Conservation (phyloP, 2,113 vertebrate genomes). For the Lagopus leucura region DNA sequence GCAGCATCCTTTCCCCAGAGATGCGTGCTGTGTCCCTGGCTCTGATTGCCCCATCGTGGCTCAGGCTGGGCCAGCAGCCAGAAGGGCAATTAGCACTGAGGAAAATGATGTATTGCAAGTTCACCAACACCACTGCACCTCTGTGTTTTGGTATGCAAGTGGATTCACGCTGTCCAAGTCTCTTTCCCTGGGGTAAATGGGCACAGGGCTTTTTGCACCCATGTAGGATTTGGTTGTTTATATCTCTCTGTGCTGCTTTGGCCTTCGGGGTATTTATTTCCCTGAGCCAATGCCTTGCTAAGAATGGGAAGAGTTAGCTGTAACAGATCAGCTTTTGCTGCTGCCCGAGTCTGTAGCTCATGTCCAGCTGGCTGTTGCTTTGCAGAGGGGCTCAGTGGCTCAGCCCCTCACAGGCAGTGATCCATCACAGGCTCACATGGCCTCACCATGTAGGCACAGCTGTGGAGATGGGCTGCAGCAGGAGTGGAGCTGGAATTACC, state of each 20-base stretch:
- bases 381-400: fast-evolving
- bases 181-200: not conserved
- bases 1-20: not conserved
- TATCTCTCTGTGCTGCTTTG: not conserved
- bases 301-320: not conserved
- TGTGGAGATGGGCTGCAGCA: not conserved
- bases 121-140: not conserved
- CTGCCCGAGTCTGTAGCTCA: not conserved
- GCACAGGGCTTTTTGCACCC: not conserved
- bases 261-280: not conserved
- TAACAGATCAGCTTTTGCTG: not conserved
- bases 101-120: not conserved
- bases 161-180: not conserved
- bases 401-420: not conserved
- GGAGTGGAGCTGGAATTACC: not conserved
- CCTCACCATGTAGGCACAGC: not conserved
- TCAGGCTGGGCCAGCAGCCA: not conserved
- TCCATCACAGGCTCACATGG: not conserved
- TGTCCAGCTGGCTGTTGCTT: not conserved
- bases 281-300: not conserved
- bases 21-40: not conserved
- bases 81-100: not conserved
- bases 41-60: fast-evolving
- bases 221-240: not conserved
- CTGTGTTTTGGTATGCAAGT: not conserved